Conservation (phyloP, 2,113 vertebrate genomes). For the Monopterus albus region DNA sequence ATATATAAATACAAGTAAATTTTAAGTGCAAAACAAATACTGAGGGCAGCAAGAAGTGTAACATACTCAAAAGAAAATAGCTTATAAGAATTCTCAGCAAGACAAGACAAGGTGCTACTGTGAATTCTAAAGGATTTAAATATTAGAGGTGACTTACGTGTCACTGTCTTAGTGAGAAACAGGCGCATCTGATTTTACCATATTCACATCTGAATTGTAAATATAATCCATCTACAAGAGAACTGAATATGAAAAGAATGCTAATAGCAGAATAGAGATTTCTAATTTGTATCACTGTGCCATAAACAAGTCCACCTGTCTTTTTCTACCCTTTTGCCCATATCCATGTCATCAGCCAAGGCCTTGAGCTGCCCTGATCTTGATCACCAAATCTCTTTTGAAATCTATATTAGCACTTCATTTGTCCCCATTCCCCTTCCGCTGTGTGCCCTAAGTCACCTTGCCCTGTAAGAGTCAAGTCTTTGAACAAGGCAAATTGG, state of each 20-base stretch:
- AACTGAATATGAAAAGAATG: neutral
- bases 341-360: neutral
- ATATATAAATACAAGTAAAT: slow-evolving; percentile 12
- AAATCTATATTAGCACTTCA: slow-evolving; percentile 36
- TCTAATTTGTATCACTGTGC: slow-evolving; percentile 12
- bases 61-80: neutral
- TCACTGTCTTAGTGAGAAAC: neutral
- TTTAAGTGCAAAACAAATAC: neutral
- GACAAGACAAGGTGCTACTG: neutral
- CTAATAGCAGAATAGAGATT: neutral
- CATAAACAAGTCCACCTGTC: slow-evolving; percentile 10
- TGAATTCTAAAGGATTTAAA: neutral
- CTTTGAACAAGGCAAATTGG: slow-evolving; percentile 7
- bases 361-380: slow-evolving; percentile 1
- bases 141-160: slow-evolving; percentile 5
- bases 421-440: neutral
- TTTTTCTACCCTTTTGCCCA: neutral
- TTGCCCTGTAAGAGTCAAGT: slow-evolving; percentile 34
- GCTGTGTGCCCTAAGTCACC: neutral
- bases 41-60: neutral
- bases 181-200: slow-evolving; percentile 5
- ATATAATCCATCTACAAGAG: slow-evolving; percentile 21
- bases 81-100: neutral
- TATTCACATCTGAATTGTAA: slow-evolving; percentile 18
- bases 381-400: slow-evolving; percentile 39